Percentiles rank a stretch among this genome's conserved stretches.
Conservation (phyloP, 2,797 vertebrate species). For the Malacoraja senta region DNA sequence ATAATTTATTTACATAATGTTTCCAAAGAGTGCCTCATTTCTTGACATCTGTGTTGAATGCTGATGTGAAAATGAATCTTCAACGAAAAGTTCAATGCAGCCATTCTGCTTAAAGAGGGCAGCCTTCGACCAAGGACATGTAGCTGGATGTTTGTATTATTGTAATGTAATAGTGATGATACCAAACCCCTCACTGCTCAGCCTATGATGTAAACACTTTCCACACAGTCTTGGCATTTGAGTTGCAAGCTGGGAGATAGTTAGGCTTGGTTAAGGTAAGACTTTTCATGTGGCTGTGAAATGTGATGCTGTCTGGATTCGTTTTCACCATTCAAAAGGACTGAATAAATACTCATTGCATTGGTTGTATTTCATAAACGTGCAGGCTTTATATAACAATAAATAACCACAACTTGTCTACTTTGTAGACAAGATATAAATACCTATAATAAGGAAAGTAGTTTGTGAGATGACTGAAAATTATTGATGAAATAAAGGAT, state of each 20-base stretch:
- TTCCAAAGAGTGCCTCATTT: not conserved
- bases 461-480: not conserved
- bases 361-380: not conserved
- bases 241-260: not conserved
- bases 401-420: not conserved
- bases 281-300: not conserved
- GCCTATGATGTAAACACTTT: conserved; percentile 11
- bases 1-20: not conserved
- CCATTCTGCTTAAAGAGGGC: not conserved
- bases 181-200: not conserved
- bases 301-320: not conserved
- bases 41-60: not conserved
- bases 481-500: not conserved
- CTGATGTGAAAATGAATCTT: not conserved
- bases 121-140: not conserved
- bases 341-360: too few species aligned
- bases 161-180: not conserved
- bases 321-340: not conserved
- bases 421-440: not conserved
- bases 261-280: not conserved
- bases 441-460: not conserved
- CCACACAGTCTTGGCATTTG: not conserved
- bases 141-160: not conserved
- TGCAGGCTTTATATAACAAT: not conserved
- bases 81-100: not conserved